These are phyloP conservation scores for Mesocentrotus franciscanus DNA, from an alignment of 53 echinoderm and acorn worm species.

Conservation along the genomic window DNA sequence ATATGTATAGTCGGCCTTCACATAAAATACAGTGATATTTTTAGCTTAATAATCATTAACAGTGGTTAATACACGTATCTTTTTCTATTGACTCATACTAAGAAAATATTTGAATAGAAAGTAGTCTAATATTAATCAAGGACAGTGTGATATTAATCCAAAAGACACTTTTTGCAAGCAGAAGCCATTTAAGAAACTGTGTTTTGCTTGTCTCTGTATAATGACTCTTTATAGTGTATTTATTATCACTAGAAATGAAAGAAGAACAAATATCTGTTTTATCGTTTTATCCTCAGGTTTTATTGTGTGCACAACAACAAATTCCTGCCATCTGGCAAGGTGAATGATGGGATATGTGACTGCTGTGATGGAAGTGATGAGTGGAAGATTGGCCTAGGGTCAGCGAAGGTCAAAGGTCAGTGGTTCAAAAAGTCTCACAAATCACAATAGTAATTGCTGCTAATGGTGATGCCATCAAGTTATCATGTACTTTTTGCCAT, in stretches of 20 bases:
- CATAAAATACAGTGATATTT: too few relatives aligned
- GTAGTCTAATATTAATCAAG: background rate
- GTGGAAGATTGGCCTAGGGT: slow-evolving; percentile 74
- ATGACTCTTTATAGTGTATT: background rate
- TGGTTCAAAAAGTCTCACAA: background rate
- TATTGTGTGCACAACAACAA: slow-evolving; percentile 80
- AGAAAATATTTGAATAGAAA: too few relatives aligned
- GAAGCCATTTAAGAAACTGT: too few relatives aligned
- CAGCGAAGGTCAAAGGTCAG: slow-evolving; percentile 82
- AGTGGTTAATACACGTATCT: too few relatives aligned
- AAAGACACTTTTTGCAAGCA: too few relatives aligned
- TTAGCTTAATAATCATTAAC: too few relatives aligned
- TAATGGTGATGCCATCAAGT: background rate
- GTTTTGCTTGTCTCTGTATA: background rate
- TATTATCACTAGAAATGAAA: too few relatives aligned
- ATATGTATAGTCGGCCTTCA: too few relatives aligned
- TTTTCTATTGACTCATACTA: too few relatives aligned
- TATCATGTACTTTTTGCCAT: background rate
- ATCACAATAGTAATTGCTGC: background rate
- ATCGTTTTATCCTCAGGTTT: slow-evolving; percentile 72
- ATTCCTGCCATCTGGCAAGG: slow-evolving; percentile 85
- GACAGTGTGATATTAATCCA: background rate
- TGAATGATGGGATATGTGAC: slow-evolving; percentile 99
- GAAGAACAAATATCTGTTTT: too few relatives aligned
- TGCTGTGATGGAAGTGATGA: slow-evolving; percentile 99